A percentile compares a stretch with the other conserved stretches of the same genome.
Evolutionary conservation across 1,140 invertebrate genomes (phyloP).

Genomic region (Brachionus plicatilis): DNA sequence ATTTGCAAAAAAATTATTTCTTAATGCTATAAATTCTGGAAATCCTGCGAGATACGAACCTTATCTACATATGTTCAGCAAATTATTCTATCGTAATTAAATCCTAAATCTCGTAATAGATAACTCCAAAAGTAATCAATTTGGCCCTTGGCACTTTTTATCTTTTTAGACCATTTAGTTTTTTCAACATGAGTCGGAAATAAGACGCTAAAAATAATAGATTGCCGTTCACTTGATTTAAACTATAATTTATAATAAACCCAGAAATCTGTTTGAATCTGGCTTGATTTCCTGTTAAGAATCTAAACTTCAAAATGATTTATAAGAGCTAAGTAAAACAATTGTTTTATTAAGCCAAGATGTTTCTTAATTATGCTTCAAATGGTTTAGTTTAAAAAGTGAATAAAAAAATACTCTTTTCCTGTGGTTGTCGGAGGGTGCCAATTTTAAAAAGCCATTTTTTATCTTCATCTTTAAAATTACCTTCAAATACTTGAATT

Average conservation of each 20-base stretch:
- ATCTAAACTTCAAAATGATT: not conserved
- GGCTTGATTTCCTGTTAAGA: not conserved
- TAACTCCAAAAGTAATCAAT: not conserved
- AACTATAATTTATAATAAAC: not conserved
- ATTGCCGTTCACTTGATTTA: not conserved
- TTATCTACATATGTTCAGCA: not conserved
- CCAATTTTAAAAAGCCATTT: not conserved
- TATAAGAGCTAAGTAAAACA: not conserved
- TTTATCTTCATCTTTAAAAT: not conserved
- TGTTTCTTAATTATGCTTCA: not conserved
- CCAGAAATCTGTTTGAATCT: not conserved
- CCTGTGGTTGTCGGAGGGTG: not conserved
- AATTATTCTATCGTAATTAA: not conserved
- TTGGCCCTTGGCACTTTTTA: not conserved
- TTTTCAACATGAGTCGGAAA: not conserved
- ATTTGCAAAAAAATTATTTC: not conserved
- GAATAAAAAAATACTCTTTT: not conserved
- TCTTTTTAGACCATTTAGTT: not conserved
- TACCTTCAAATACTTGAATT: not conserved
- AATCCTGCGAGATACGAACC: not conserved
- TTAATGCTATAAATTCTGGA: not conserved
- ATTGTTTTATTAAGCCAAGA: not conserved
- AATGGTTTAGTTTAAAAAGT: not conserved
- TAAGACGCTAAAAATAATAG: not conserved
- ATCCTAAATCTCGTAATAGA: not conserved